Evolutionary conservation across 2,113 vertebrate genomes (phyloP).

Genomic region (Percina caprodes): DNA sequence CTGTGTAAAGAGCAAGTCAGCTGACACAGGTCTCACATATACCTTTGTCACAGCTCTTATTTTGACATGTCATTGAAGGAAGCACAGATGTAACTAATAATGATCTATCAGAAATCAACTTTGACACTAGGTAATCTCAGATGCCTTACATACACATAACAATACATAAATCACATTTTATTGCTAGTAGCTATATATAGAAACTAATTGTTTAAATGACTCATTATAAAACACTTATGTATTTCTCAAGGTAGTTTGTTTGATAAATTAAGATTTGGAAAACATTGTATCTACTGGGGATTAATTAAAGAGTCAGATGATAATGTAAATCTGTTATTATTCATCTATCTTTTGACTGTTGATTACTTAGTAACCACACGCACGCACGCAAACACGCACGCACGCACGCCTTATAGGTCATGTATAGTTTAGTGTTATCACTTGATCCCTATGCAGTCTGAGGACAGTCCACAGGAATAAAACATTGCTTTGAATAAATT

Average conservation of each 20-base stretch:
- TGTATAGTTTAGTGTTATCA: neutral
- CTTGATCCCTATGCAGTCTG: neutral
- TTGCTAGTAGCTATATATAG: neutral
- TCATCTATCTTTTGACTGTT: slow-evolving; percentile 8
- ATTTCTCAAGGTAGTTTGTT: neutral
- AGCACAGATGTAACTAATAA: slow-evolving; percentile 3
- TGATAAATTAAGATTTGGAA: neutral
- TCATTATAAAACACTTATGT: neutral
- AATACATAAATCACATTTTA: neutral
- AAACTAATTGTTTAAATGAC: neutral
- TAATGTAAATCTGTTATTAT: slow-evolving; percentile 7
- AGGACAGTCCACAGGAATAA: neutral
- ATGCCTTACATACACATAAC: neutral
- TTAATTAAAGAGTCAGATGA: no score
- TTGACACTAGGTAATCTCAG: neutral
- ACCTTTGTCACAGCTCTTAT: neutral
- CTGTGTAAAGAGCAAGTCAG: neutral
- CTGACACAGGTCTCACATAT: neutral
- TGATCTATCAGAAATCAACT: neutral
- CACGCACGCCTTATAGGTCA: neutral
- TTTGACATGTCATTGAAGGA: neutral
- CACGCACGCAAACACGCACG: no score
- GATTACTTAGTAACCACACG: neutral
- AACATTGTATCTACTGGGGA: neutral
- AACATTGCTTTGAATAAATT: neutral